Base-by-base conservation (phyloP, 2,888 invertebrate genomes). In the Diogma glabrata region DNA sequence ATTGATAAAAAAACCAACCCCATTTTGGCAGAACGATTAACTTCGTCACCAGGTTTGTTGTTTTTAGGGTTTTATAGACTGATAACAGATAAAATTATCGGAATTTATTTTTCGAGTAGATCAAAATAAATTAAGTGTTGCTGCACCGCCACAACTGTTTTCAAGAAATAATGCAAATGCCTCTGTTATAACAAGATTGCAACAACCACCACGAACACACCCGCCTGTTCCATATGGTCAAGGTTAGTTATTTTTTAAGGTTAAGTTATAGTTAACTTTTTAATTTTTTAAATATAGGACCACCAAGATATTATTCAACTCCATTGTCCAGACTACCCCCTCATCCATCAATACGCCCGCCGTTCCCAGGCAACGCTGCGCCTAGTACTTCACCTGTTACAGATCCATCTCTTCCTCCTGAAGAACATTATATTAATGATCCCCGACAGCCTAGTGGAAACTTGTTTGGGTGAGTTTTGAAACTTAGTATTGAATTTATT, bases 101-200 rank as follows among this genome's bases (percentile, higher is more conserved):
- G n/a, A n/a, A n/a, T n/a, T n/a, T n/a, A n/a, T n/a, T n/a, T n/a
- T n/a, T n/a, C n/a, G n/a, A n/a, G 22, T 24, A 30, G 48, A 38
- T 28, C 58, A 40, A 63, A 65, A 54, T 63, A 36, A 36, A 36
- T 69, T 52, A 64, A 69, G 59, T 33, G 65, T 72, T 52, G 72
- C 73, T 4, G 67, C 72, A 45, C 72, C 73, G 7, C 73, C 74
- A 2, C 74, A 74, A 57, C 69, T 74, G 4, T 76, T 74, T 55
- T 70, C 74, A 17, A 69, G 69, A 23, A 45, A 54, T 8, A 55
- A 50, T 36, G 51, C 72, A 2, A 70, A 74, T 26, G 71, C 75
- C 1, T 79, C 79, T 36, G 79, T 81, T 7, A 80, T 81, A 45
- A 79, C 78, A 8, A 70, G 79, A 57, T 77, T 81, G 76, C 69